Percentiles rank a stretch among this genome's conserved stretches.
Conservation (phyloP, 2,888 invertebrate species). For the Augochlorella aurata region DNA sequence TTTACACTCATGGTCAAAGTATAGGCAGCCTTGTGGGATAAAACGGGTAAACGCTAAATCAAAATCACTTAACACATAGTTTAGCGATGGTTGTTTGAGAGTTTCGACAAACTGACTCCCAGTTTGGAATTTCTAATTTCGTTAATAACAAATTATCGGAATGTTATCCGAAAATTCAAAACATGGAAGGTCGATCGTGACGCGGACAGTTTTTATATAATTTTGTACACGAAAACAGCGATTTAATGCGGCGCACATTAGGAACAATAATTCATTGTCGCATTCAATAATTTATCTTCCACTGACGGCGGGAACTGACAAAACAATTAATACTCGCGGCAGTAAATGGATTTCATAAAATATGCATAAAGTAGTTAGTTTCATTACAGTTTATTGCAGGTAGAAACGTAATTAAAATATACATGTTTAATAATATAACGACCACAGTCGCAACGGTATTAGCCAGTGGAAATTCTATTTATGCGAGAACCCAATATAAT, state of each 20-base stretch:
- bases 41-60: too few relatives aligned
- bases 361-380: not conserved
- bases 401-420: slow-evolving; percentile 1
- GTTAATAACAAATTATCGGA: too few relatives aligned
- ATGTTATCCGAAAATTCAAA: not conserved
- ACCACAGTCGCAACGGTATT: not conserved
- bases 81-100: too few relatives aligned
- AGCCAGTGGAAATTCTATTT: not conserved
- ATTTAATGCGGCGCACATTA: not conserved
- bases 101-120: too few relatives aligned
- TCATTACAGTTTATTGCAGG: slow-evolving; percentile 6
- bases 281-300: slow-evolving; percentile 7
- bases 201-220: not conserved
- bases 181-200: not conserved
- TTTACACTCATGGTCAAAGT: too few relatives aligned
- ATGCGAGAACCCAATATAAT: not conserved
- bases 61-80: too few relatives aligned
- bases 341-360: not conserved
- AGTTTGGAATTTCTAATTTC: too few relatives aligned
- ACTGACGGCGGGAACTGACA: not conserved
- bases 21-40: too few relatives aligned
- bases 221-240: not conserved
- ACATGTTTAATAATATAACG: slow-evolving; percentile 2
- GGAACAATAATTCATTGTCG: not conserved
- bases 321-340: not conserved